Conservation (phyloP, 1,140 invertebrate genomes). For the Danaus plexippus region DNA sequence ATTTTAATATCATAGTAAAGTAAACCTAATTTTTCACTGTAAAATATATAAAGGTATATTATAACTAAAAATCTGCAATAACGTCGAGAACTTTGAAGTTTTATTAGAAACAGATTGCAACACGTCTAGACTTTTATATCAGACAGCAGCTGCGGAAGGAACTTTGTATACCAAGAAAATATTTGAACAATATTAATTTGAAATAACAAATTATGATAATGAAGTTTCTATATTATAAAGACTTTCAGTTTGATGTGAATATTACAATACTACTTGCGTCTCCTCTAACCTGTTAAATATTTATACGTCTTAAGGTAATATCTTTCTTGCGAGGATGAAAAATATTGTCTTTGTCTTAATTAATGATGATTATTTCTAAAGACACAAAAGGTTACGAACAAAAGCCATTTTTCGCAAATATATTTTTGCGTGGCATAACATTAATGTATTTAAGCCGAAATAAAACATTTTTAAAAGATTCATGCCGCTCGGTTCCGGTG, state of each 20-base stretch:
- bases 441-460: too few species aligned
- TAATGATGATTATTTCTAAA: too few species aligned
- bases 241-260: not conserved
- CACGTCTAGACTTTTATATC: constrained; percentile 14
- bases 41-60: too few species aligned
- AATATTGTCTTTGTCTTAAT: too few species aligned
- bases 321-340: not conserved
- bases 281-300: not conserved
- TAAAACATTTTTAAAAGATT: too few species aligned
- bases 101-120: constrained; percentile 14
- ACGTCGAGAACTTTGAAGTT: constrained; percentile 12
- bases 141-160: constrained; percentile 8
- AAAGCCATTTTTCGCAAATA: too few species aligned
- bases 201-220: constrained; percentile 1
- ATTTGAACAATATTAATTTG: constrained; percentile 11
- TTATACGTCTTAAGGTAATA: constrained; percentile 1
- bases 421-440: too few species aligned
- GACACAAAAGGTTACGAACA: too few species aligned
- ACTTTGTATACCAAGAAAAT: constrained; percentile 8
- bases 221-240: too few species aligned
- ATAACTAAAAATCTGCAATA: constrained; percentile 12
- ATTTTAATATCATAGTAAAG: not conserved
- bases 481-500: too few species aligned
- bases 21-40: too few species aligned
- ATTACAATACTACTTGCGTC: constrained; percentile 1